These are phyloP conservation scores for Macaria liturata DNA, from an alignment of 2,888 invertebrate genomes.

Conservation along the genomic window DNA sequence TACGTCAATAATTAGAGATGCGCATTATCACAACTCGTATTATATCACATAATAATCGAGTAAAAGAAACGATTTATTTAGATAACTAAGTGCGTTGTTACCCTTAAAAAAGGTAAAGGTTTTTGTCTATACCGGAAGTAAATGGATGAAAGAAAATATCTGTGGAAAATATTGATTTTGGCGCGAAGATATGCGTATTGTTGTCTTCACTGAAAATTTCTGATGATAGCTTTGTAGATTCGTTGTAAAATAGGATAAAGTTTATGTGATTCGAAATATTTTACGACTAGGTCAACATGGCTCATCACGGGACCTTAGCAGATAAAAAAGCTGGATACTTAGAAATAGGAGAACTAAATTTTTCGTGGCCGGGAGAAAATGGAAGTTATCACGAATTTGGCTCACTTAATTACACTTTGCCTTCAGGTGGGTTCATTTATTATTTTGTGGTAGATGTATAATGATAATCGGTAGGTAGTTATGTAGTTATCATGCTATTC, in stretches of 20 bases:
- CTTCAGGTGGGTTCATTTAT: slow-evolving; percentile 57
- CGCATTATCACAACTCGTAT: neutral
- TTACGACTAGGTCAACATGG: slow-evolving; percentile 40
- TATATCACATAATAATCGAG: too few species aligned
- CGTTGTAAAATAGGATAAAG: too few species aligned
- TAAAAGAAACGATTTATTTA: too few species aligned
- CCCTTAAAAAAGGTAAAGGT: too few species aligned
- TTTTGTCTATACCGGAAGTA: too few species aligned
- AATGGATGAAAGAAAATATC: too few species aligned
- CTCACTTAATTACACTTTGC: slow-evolving; percentile 73
- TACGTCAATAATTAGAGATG: neutral
- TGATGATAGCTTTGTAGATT: too few species aligned
- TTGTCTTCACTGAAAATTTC: neutral
- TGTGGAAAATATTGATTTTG: slow-evolving; percentile 36
- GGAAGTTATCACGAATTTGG: slow-evolving; percentile 72
- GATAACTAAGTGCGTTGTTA: too few species aligned
- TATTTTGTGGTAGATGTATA: too few species aligned
- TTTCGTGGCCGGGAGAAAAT: slow-evolving; percentile 79
- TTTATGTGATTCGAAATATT: too few species aligned
- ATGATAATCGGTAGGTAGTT: too few species aligned
- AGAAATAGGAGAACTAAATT: slow-evolving; percentile 74
- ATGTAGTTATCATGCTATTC: too few species aligned
- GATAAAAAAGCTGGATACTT: slow-evolving; percentile 65
- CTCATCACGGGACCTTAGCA: slow-evolving; percentile 56
- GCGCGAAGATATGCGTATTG: slow-evolving; percentile 48